These are phyloP conservation scores for Willisornis vidua DNA, from an alignment of 2,113 vertebrate genomes.

Conservation along the genomic window DNA sequence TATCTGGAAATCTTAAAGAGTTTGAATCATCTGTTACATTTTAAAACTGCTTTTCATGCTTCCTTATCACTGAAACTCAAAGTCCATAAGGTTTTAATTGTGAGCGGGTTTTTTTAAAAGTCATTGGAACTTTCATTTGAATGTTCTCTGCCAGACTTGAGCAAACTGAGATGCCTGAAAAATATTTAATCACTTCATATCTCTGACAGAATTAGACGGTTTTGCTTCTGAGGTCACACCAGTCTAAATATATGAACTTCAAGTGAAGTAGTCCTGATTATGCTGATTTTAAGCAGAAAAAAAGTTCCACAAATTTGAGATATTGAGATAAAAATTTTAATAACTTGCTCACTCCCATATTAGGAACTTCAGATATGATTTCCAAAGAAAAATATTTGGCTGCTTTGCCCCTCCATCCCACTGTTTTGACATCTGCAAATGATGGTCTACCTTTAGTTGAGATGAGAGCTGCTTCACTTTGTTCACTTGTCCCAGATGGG, in stretches of 20 bases:
- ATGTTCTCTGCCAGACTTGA: background rate
- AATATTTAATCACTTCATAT: background rate
- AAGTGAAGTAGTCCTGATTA: background rate
- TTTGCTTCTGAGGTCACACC: background rate
- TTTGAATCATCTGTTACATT: background rate
- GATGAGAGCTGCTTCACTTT: conserved; percentile 93
- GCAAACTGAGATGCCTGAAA: background rate
- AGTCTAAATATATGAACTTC: background rate
- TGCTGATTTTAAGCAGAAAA: background rate
- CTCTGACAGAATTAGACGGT: background rate
- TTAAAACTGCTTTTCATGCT: background rate
- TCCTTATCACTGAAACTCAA: background rate
- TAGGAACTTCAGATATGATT: background rate
- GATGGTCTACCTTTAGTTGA: conserved; percentile 88
- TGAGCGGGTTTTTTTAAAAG: background rate
- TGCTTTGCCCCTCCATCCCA: background rate
- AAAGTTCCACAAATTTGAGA: background rate
- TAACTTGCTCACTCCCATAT: background rate
- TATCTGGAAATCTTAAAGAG: background rate
- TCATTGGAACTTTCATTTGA: background rate
- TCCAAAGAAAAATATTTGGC: background rate
- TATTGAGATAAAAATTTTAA: background rate
- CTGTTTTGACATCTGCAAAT: background rate
- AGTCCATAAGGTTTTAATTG: background rate
- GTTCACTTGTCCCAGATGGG: conserved; percentile 87